Conservation (phyloP, 2,888 invertebrate genomes). For the Rhagophthalmus giganteus region DNA sequence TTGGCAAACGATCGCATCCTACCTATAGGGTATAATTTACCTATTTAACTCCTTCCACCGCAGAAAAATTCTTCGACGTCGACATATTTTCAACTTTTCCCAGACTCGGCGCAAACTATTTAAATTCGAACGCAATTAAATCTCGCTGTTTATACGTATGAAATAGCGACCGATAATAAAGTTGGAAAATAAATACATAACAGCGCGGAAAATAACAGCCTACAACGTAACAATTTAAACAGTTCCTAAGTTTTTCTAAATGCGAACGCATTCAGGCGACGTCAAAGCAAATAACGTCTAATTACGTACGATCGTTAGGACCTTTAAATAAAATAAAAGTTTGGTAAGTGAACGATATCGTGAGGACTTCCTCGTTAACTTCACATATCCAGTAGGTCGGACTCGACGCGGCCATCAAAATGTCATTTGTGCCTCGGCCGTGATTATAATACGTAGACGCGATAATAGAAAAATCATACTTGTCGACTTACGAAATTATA, state of each 20-base stretch:
- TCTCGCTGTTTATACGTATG: too few relatives aligned
- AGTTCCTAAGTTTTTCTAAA: slow-evolving; percentile 7
- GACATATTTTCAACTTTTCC: too few relatives aligned
- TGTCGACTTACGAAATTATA: slow-evolving; percentile 7
- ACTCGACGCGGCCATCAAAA: slow-evolving; percentile 35
- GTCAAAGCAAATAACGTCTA: slow-evolving; percentile 33
- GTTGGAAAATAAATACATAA: neutral
- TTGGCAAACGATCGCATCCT: too few relatives aligned
- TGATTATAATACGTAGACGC: slow-evolving; percentile 27
- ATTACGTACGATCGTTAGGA: slow-evolving; percentile 36
- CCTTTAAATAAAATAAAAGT: slow-evolving; percentile 41
- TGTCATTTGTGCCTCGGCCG: slow-evolving; percentile 37
- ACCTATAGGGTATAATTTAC: too few relatives aligned
- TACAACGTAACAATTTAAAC: slow-evolving; percentile 2
- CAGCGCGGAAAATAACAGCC: too few relatives aligned
- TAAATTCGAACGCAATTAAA: too few relatives aligned
- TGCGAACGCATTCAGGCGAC: slow-evolving; percentile 8
- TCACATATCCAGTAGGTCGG: slow-evolving; percentile 20
- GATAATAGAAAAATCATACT: slow-evolving; percentile 37
- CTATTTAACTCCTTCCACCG: too few relatives aligned
- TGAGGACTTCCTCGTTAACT: slow-evolving; percentile 35
- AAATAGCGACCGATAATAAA: too few relatives aligned
- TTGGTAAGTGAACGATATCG: slow-evolving; percentile 36
- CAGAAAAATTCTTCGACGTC: too few relatives aligned
- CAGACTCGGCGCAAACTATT: too few relatives aligned